Evolutionary conservation across 2,888 invertebrate genomes (phyloP).

Genomic region (Ypsolopha scabrella): DNA sequence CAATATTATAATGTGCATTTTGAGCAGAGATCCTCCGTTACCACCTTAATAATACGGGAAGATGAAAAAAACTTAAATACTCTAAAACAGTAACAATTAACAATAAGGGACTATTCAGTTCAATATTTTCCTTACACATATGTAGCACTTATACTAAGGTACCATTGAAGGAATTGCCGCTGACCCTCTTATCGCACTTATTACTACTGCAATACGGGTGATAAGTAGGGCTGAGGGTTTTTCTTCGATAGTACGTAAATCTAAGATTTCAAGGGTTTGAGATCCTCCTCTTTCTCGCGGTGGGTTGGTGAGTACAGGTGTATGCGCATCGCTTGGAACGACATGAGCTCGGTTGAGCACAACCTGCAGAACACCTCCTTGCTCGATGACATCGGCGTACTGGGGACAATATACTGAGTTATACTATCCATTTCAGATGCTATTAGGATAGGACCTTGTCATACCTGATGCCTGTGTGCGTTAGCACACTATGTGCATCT

Average conservation of each 20-base stretch:
- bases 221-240: too few relatives aligned
- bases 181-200: too few relatives aligned
- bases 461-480: background rate
- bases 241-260: background rate
- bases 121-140: background rate
- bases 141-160: too few relatives aligned
- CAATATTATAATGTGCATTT: too few relatives aligned
- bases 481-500: background rate
- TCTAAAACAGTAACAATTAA: too few relatives aligned
- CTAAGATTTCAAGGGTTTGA: constrained; percentile 26
- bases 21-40: too few relatives aligned
- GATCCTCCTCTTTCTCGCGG: constrained; percentile 46
- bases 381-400: constrained; percentile 32
- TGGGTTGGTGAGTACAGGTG: constrained; percentile 62
- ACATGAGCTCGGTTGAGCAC: constrained; percentile 44
- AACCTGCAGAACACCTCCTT: constrained; percentile 49
- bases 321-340: constrained; percentile 54
- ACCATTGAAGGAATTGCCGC: too few relatives aligned
- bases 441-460: background rate
- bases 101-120: too few relatives aligned
- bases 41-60: too few relatives aligned
- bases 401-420: constrained; percentile 12
- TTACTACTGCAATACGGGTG: too few relatives aligned
- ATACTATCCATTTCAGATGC: background rate
- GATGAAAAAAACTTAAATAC: too few relatives aligned